Conservation (phyloP, 2,113 vertebrate species). For the Colius striatus region DNA sequence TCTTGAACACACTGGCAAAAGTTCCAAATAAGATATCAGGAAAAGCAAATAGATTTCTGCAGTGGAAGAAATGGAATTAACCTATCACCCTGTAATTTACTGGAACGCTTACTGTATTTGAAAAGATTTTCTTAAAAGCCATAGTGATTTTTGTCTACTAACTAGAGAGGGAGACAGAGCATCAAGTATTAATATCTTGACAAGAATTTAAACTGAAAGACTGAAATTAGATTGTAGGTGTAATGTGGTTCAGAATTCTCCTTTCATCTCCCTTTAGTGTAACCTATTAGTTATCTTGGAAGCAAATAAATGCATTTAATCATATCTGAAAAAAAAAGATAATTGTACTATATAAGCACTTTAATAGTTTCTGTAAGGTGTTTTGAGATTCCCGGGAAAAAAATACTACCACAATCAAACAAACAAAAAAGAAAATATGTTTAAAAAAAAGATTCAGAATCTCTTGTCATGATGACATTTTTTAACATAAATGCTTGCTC, state of each 20-base stretch:
- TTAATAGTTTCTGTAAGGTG: neutral
- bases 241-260: neutral
- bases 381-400: neutral
- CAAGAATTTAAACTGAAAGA: neutral
- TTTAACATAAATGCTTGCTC: neutral
- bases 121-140: neutral
- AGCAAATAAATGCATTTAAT: neutral
- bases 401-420: neutral
- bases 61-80: neutral
- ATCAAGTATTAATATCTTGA: neutral
- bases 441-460: neutral
- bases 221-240: neutral
- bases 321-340: neutral
- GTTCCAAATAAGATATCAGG: neutral
- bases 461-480: neutral
- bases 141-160: neutral
- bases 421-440: neutral
- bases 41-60: neutral
- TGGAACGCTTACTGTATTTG: constrained; percentile 4
- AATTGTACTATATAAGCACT: neutral
- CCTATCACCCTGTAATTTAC: neutral
- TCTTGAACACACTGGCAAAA: neutral
- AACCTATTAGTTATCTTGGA: neutral
- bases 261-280: neutral
- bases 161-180: neutral